These are phyloP conservation scores for Mechanitis messenoides DNA, from an alignment of 2,888 invertebrate species.

Conservation along the genomic window DNA sequence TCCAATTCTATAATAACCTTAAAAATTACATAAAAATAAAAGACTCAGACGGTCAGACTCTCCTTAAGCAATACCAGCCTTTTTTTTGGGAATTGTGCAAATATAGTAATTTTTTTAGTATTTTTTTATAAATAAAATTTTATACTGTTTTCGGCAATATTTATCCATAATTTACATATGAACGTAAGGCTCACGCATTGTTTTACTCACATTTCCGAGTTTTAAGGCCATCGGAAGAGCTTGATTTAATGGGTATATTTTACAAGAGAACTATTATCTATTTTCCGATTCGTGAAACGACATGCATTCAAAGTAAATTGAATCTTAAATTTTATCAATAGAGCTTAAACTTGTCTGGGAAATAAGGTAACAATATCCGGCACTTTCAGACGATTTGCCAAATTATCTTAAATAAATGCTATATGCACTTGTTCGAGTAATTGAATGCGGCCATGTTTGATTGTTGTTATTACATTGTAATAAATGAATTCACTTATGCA, in stretches of 20 bases:
- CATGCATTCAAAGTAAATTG: slow-evolving; percentile 38
- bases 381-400: slow-evolving; percentile 47
- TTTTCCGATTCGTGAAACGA: slow-evolving; percentile 66
- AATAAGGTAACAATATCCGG: slow-evolving; percentile 35
- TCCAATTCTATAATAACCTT: no score
- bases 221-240: slow-evolving; percentile 64
- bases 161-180: slow-evolving; percentile 19
- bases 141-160: slow-evolving; percentile 1
- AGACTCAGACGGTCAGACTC: no score
- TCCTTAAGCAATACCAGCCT: no score
- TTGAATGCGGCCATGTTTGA: slow-evolving; percentile 23
- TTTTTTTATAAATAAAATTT: background rate
- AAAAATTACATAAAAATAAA: no score
- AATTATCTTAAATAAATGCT: slow-evolving; percentile 40
- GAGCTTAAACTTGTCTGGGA: slow-evolving; percentile 18
- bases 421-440: slow-evolving; percentile 28
- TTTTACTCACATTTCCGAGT: slow-evolving; percentile 50
- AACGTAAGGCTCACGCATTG: slow-evolving; percentile 32
- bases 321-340: slow-evolving; percentile 16
- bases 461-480: slow-evolving; percentile 23
- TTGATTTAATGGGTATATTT: slow-evolving; percentile 61
- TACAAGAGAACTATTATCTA: slow-evolving; percentile 57
- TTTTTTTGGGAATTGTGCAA: no score
- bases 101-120: no score
- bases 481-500: slow-evolving; percentile 10